Percentiles rank a stretch among this genome's conserved stretches.
These are phyloP conservation scores for Lophura nycthemera DNA, from an alignment of 2,113 vertebrate species.

Conservation along the genomic window DNA sequence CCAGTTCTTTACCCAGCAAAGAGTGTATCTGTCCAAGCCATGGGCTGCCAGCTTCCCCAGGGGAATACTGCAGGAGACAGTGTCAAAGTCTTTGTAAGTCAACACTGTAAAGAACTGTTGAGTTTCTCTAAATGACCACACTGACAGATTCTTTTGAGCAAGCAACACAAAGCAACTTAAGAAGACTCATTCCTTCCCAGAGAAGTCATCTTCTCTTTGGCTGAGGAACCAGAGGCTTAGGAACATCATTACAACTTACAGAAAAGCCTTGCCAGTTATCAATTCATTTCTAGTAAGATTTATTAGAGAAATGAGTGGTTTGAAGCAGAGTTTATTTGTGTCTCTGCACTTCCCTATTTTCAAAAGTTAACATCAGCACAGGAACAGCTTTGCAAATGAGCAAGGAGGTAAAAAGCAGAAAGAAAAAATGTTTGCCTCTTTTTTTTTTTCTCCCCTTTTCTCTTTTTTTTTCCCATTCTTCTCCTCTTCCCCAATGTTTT, in stretches of 20 bases:
- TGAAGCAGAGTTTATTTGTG: neutral
- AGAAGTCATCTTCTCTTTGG: neutral
- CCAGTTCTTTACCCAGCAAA: too few species aligned
- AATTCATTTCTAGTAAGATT: neutral
- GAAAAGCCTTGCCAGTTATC: neutral
- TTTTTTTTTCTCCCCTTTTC: neutral
- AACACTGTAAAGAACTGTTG: neutral
- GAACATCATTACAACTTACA: neutral
- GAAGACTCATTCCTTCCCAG: neutral
- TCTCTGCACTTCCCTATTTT: neutral
- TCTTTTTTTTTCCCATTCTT: neutral
- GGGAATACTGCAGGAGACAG: too few species aligned
- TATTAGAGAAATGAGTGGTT: neutral
- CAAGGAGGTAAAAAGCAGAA: neutral
- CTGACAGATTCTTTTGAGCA: neutral
- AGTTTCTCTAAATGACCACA: fast-evolving
- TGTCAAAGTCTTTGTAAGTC: too few species aligned
- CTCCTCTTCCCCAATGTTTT: neutral
- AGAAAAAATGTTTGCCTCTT: neutral
- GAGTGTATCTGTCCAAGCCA: too few species aligned
- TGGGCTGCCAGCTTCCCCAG: too few species aligned
- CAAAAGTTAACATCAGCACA: neutral
- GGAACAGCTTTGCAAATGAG: neutral
- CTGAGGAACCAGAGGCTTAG: neutral
- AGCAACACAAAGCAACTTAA: neutral